A percentile compares a stretch with the other conserved stretches of the same genome.
Conservation (phyloP, 1,140 invertebrate species). For the Leptinotarsa texana region DNA sequence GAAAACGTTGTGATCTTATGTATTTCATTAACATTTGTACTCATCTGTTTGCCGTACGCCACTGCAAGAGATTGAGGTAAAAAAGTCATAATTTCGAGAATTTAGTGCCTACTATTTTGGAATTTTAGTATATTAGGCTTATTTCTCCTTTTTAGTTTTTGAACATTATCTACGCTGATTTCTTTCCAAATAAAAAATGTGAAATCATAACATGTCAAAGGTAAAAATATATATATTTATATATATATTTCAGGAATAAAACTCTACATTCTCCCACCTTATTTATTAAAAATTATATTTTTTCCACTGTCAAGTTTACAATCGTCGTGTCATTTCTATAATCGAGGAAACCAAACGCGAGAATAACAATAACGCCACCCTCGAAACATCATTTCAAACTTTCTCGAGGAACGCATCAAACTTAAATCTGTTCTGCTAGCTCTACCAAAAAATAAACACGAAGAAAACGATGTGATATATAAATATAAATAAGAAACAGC, state of each 20-base stretch:
- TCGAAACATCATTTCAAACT: background rate
- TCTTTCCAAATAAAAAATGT: too few species aligned
- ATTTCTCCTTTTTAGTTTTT: too few species aligned
- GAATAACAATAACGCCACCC: background rate
- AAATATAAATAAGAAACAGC: slow-evolving; percentile 37
- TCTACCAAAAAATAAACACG: slow-evolving; percentile 25
- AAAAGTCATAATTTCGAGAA: too few species aligned
- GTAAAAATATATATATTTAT: too few species aligned
- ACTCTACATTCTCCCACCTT: slow-evolving; percentile 14
- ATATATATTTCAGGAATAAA: background rate
- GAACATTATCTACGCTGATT: too few species aligned
- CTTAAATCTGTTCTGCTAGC: slow-evolving; percentile 13
- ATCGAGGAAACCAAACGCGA: background rate
- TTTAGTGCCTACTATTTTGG: too few species aligned
- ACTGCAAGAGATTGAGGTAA: too few species aligned
- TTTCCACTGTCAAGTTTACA: slow-evolving; percentile 5
- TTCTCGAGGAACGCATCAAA: slow-evolving; percentile 23
- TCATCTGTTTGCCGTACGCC: too few species aligned
- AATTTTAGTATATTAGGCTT: too few species aligned
- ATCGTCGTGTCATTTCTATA: slow-evolving; percentile 13
- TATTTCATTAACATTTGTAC: too few species aligned
- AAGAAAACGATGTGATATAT: slow-evolving; percentile 30
- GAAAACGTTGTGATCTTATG: too few species aligned
- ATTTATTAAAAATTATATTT: slow-evolving; percentile 24
- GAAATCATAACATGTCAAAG: too few species aligned